phyloP scores from a whole-genome alignment of 2,797 vertebrate genomes.

The Enteromius mattozi region DNA sequence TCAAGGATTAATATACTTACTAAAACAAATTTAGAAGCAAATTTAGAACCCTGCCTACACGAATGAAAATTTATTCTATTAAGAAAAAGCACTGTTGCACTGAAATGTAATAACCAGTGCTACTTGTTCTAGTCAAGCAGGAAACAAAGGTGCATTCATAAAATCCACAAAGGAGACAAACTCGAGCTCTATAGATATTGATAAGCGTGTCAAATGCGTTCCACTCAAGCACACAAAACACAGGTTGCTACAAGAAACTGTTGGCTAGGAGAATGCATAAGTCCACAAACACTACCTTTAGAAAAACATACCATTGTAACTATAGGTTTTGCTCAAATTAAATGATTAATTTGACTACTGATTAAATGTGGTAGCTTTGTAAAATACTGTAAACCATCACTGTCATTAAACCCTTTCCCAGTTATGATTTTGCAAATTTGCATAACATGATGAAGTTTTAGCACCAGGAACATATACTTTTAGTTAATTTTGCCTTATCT shows the following conservation, averaged over 20 bases:
- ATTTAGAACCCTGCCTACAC: neutral
- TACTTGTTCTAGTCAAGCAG: neutral
- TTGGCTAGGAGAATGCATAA: neutral
- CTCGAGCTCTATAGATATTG: neutral
- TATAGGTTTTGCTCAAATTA: neutral
- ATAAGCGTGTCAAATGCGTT: slow-evolving; percentile 28
- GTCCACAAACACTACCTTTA: neutral
- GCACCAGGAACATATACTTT: neutral
- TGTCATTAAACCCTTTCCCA: neutral
- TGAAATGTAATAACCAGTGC: slow-evolving; percentile 15
- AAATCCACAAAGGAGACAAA: slow-evolving; percentile 7
- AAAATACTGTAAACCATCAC: neutral
- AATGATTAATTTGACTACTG: too few relatives aligned
- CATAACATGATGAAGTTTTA: neutral
- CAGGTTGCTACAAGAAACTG: slow-evolving; percentile 10
- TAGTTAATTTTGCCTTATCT: neutral
- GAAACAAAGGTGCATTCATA: slow-evolving; percentile 30
- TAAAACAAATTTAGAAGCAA: slow-evolving; percentile 33
- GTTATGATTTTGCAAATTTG: neutral
- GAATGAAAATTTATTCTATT: neutral
- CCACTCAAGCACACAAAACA: slow-evolving; percentile 5
- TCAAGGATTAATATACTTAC: slow-evolving; percentile 14
- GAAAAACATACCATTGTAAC: neutral
- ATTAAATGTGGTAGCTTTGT: neutral
- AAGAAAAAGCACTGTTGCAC: neutral